These are phyloP conservation scores for Oenanthe melanoleuca DNA, from an alignment of 2,113 vertebrate genomes.

Conservation along the genomic window DNA sequence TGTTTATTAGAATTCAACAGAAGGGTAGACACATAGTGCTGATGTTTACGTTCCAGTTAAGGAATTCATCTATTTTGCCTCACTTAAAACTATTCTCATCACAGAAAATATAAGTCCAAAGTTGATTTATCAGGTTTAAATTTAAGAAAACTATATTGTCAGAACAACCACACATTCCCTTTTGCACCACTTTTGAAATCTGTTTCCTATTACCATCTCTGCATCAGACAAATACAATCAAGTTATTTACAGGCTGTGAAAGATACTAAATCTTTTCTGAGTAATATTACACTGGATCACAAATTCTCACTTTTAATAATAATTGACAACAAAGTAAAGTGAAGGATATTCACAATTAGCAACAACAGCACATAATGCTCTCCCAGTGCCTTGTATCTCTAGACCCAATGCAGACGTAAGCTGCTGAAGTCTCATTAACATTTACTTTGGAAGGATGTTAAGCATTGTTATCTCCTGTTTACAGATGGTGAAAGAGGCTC, in stretches of 20 bases:
- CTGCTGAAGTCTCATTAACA: slow-evolving; percentile 38
- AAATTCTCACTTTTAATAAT: slow-evolving; percentile 69
- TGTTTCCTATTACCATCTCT: slow-evolving; percentile 64
- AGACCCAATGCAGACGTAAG: not conserved
- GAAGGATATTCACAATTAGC: slow-evolving; percentile 58
- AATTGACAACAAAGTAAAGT: slow-evolving; percentile 52
- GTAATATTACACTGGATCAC: slow-evolving; percentile 59
- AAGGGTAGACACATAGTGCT: not conserved
- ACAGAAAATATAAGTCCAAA: slow-evolving; percentile 12
- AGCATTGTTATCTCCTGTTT: slow-evolving; percentile 43
- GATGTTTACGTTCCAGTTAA: slow-evolving; percentile 42
- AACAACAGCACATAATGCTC: slow-evolving; percentile 36
- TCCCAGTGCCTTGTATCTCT: slow-evolving; percentile 39
- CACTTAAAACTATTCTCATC: slow-evolving; percentile 17
- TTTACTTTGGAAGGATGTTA: slow-evolving; percentile 42
- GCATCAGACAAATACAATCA: slow-evolving; percentile 65
- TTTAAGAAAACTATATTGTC: slow-evolving; percentile 65
- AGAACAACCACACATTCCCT: slow-evolving; percentile 61
- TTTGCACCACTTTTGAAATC: slow-evolving; percentile 58
- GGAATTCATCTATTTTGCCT: not conserved
- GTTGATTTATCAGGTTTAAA: slow-evolving; percentile 55
- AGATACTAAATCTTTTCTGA: slow-evolving; percentile 69
- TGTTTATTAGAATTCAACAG: not conserved
- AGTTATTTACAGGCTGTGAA: slow-evolving; percentile 73
- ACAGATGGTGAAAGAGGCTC: slow-evolving; percentile 53